A percentile compares a stretch with the other conserved stretches of the same genome.
These are phyloP conservation scores for Aurelia aurita complex sp. Pacific DNA, from an alignment of 30 jellyfish, hydroid and myxozoan genomes.

Conservation along the genomic window DNA sequence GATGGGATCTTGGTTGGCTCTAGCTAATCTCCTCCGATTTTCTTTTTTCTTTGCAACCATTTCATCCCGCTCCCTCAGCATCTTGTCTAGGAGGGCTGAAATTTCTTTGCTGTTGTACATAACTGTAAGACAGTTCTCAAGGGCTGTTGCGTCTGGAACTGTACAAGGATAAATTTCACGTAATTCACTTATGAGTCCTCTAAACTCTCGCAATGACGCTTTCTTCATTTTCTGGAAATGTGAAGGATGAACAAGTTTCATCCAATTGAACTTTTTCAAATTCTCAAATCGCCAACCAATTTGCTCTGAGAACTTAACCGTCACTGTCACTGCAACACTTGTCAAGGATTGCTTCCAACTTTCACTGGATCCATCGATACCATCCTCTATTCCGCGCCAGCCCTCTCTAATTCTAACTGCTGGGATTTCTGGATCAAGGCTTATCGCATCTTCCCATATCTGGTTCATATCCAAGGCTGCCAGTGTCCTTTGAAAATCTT, in stretches of 20 bases:
- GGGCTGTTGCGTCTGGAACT: too few species aligned
- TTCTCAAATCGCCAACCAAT: not conserved
- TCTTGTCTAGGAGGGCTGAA: too few species aligned
- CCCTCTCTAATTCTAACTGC: constrained; percentile 23
- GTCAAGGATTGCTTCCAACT: too few species aligned
- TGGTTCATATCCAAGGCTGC: not conserved
- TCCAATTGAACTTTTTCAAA: constrained; percentile 35
- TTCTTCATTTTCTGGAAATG: not conserved
- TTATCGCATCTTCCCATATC: constrained; percentile 11
- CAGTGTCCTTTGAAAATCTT: not conserved
- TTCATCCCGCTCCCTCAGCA: too few species aligned
- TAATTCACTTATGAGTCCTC: not conserved
- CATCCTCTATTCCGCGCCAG: constrained; percentile 31
- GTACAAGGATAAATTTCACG: too few species aligned
- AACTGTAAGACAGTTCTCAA: too few species aligned
- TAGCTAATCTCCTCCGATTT: not conserved
- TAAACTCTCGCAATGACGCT: not conserved
- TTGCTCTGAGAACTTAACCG: not conserved
- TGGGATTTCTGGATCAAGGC: constrained; percentile 22
- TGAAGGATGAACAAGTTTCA: constrained; percentile 27
- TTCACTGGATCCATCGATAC: not conserved
- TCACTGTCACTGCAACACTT: not conserved
- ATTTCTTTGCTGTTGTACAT: too few species aligned
- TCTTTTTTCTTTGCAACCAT: not conserved
- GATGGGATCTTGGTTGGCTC: constrained; percentile 1